phyloP scores from a whole-genome alignment of 2,113 vertebrate genomes.

The Burhinus oedicnemus region DNA sequence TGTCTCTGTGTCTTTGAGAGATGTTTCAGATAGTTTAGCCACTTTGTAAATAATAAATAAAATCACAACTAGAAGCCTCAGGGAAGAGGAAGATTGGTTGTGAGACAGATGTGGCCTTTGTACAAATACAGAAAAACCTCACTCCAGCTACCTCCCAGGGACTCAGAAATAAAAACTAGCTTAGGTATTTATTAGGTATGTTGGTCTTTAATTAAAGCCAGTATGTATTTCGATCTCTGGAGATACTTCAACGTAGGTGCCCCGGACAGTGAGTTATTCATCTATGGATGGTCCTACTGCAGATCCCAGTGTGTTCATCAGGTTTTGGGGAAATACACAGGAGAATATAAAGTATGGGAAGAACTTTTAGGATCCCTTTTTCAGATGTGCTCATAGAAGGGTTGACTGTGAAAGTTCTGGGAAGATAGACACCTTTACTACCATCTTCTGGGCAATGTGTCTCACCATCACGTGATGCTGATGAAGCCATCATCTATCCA shows the following conservation, averaged over 20 bases:
- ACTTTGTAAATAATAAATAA: slow-evolving; percentile 4
- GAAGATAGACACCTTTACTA: not conserved
- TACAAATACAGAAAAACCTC: not conserved
- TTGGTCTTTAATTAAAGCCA: not conserved
- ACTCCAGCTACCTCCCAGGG: not conserved
- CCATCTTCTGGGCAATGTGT: no score
- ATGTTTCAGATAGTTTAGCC: not conserved
- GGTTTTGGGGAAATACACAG: not conserved
- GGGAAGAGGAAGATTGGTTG: not conserved
- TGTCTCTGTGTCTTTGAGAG: not conserved
- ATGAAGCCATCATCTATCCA: not conserved
- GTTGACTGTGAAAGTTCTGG: not conserved
- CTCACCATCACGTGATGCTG: not conserved
- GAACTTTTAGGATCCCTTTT: not conserved
- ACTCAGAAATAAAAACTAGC: not conserved
- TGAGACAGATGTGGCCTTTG: not conserved
- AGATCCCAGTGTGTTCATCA: not conserved
- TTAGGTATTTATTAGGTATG: not conserved
- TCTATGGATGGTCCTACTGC: not conserved
- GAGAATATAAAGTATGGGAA: not conserved
- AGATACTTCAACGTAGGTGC: not conserved
- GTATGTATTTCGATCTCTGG: not conserved
- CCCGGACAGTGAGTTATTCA: not conserved
- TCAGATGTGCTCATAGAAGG: not conserved
- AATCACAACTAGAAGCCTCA: not conserved